Conservation (phyloP, 2,797 vertebrate genomes). For the Phalanger gymnotis region DNA sequence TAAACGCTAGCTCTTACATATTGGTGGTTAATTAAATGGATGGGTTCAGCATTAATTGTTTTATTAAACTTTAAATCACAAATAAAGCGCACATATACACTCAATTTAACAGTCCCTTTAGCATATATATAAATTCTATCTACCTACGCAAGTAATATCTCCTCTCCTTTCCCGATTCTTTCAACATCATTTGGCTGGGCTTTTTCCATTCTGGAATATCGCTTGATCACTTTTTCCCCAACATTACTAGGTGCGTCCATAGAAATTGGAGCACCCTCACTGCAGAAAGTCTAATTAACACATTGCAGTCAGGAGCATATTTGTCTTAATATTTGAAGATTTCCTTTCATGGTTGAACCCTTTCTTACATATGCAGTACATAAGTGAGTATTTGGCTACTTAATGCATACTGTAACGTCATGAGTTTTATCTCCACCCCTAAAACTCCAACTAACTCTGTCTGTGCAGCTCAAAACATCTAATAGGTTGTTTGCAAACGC, state of each 20-base stretch:
- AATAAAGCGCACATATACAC: not conserved
- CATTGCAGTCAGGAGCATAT: not conserved
- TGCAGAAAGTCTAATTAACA: not conserved
- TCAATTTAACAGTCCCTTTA: not conserved
- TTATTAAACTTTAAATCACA: not conserved
- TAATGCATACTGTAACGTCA: not conserved
- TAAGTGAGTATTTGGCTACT: not conserved
- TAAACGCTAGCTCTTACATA: not conserved
- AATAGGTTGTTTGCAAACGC: not conserved
- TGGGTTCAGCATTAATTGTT: not conserved
- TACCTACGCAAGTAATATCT: not conserved
- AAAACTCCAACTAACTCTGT: not conserved
- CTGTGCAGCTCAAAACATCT: constrained; percentile 13
- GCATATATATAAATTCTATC: not conserved
- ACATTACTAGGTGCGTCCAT: not conserved
- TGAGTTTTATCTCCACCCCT: not conserved
- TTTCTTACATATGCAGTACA: not conserved
- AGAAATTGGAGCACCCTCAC: not conserved
- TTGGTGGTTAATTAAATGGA: not conserved
- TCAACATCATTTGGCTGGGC: not conserved
- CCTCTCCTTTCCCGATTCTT: not conserved
- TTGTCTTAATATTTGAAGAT: not conserved
- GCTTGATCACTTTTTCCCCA: not conserved
- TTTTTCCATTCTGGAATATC: not conserved
- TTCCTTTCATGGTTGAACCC: not conserved